Base-by-base conservation (phyloP, 64 coral and sea anemone genomes). In the Stylophora pistillata region DNA sequence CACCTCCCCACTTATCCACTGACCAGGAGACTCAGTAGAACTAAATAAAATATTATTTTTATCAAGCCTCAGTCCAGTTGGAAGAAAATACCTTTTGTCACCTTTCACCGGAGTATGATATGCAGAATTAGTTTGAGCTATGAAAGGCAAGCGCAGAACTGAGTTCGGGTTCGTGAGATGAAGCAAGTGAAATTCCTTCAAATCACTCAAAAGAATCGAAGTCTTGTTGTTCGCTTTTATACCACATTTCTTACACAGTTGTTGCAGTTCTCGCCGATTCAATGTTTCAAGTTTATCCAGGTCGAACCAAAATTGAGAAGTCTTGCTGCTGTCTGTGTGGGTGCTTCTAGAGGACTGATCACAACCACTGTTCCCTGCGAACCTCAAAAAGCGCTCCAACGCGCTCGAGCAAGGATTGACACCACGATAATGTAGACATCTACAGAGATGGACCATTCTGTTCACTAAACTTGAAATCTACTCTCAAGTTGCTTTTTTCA, bases 211-310 rank as follows among this genome's bases (percentile, higher is more conserved):
- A 18, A 99, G 72, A 32, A 64, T 77, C 14, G 37, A 12, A 9
- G 90, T 91, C 56, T 87, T 99, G 20, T 63, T 89, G 32, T 78
- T 92, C 13, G 97, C 97, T 32, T 85, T 91, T 53, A 99, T 87
- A 6, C 87, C 76, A 86, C 95, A 86, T 84, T 88, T 90, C 47
- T 95, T 93, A 84, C 93, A 95, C 37, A 95, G 34, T 15, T 64
- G 71, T 72, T 99, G 97, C 11, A 99, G 85, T 65, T 99, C 93
- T 73, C 86, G 83, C 30, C 90, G 93, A 23, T 88, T 77, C 87
- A 99, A 80, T 27, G 14, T 56, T 53, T 81, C 53, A 58, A 95
- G 54, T 2, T 87, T 77, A 2, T 71, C 61, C 20, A 87, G 20
- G 53, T 90, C 68, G 62, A 95, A 99, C 97, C 97, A 99, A n/a